phyloP scores from a whole-genome alignment of 1,140 invertebrate species.

The Hirudo medicinalis region DNA sequence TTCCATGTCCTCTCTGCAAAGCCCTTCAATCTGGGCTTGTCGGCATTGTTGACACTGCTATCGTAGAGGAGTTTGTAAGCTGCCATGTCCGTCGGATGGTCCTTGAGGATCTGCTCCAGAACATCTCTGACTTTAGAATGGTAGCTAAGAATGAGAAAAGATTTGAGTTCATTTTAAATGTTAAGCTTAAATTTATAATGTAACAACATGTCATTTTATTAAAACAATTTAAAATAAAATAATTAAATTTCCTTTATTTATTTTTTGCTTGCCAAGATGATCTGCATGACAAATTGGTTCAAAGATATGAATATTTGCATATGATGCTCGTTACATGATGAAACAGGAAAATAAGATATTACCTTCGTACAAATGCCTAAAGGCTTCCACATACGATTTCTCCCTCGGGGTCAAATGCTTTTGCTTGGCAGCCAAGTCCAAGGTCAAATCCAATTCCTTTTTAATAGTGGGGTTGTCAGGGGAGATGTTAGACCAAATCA shows the following conservation, averaged over 20 bases:
- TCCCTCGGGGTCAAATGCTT: slow-evolving; percentile 35
- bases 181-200: no score
- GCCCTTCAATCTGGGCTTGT: slow-evolving; percentile 42
- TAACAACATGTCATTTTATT: no score
- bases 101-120: slow-evolving; percentile 45
- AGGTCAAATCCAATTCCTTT: slow-evolving; percentile 28
- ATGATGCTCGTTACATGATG: neutral
- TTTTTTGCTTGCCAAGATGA: no score
- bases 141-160: no score
- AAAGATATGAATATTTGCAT: neutral
- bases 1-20: slow-evolving; percentile 44
- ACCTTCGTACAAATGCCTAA: slow-evolving; percentile 43
- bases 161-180: no score
- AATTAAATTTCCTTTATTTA: no score
- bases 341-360: neutral
- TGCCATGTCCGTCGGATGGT: slow-evolving; percentile 45
- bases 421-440: slow-evolving; percentile 27
- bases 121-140: slow-evolving; percentile 30
- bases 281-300: neutral
- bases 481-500: slow-evolving; percentile 41
- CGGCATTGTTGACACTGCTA: slow-evolving; percentile 47
- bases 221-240: no score
- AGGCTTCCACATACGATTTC: slow-evolving; percentile 42
- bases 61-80: slow-evolving; percentile 49
- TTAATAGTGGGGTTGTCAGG: slow-evolving; percentile 32